Evolutionary conservation across 1,140 invertebrate species (phyloP).

Genomic region (Oedothorax gibbosus): DNA sequence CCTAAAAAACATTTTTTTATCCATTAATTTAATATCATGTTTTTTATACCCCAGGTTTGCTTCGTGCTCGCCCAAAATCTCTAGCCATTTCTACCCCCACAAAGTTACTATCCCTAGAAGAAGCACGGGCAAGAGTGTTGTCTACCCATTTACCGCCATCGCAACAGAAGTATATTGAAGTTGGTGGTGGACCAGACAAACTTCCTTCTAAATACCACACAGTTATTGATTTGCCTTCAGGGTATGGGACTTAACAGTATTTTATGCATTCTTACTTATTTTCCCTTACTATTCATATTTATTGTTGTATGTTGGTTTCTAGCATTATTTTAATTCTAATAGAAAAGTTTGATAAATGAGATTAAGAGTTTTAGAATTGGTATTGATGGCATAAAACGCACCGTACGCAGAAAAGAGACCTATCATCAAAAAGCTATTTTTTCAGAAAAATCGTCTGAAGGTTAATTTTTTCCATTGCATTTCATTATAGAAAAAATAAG

Average conservation of each 20-base stretch:
- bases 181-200: slow-evolving; percentile 88
- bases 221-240: slow-evolving; percentile 69
- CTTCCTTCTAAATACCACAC: slow-evolving; percentile 93
- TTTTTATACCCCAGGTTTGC: slow-evolving; percentile 14
- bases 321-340: no score
- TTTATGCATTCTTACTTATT: not conserved
- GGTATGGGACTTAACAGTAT: slow-evolving; percentile 11
- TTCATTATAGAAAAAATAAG: no score
- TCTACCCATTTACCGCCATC: slow-evolving; percentile 65
- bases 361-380: no score
- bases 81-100: slow-evolving; percentile 59
- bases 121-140: slow-evolving; percentile 75
- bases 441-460: no score
- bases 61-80: slow-evolving; percentile 54
- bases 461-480: no score
- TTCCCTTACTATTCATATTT: not conserved
- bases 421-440: no score
- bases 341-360: no score
- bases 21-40: not conserved
- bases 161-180: slow-evolving; percentile 87
- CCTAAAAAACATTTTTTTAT: no score
- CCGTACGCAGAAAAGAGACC: no score
- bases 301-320: no score
- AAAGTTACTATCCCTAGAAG: slow-evolving; percentile 58
- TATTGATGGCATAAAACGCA: no score